Conservation (phyloP, 2,113 vertebrate species). For the Sphyrna mokarran region DNA sequence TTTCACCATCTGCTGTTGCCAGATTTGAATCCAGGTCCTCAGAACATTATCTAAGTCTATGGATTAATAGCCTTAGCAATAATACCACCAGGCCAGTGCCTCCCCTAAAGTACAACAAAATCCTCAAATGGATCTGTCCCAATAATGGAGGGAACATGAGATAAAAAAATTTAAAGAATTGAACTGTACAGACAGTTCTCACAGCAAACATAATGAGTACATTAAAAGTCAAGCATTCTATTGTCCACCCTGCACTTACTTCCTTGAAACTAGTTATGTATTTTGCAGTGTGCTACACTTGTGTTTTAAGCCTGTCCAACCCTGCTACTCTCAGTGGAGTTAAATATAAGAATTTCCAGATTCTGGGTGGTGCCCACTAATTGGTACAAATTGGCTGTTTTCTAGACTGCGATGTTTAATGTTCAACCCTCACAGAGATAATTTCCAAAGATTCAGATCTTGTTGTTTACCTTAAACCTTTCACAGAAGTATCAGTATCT, state of each 20-base stretch:
- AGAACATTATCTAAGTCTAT: too few species aligned
- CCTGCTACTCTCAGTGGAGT: not conserved
- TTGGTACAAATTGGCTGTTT: constrained; percentile 20
- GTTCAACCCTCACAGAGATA: not conserved
- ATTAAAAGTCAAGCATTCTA: constrained; percentile 5
- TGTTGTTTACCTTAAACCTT: constrained; percentile 26
- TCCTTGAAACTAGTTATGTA: not conserved
- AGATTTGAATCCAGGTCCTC: too few species aligned
- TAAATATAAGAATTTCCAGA: constrained; percentile 5
- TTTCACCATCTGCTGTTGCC: too few species aligned
- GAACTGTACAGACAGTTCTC: not conserved
- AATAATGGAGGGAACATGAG: not conserved
- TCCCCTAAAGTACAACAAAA: not conserved
- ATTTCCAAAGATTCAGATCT: constrained; percentile 22
- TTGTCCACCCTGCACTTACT: not conserved
- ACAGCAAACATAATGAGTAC: not conserved
- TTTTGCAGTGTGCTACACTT: not conserved
- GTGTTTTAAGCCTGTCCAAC: not conserved
- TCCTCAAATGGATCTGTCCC: not conserved
- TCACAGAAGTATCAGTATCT: not conserved
- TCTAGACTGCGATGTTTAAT: constrained; percentile 16
- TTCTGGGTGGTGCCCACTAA: constrained; percentile 22
- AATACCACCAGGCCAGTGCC: too few species aligned
- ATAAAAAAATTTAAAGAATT: not conserved
- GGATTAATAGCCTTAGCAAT: too few species aligned